A percentile compares a stretch with the other conserved stretches of the same genome.
Evolutionary conservation across 2,113 vertebrate species (phyloP).

Genomic region (Anolis sagrei): DNA sequence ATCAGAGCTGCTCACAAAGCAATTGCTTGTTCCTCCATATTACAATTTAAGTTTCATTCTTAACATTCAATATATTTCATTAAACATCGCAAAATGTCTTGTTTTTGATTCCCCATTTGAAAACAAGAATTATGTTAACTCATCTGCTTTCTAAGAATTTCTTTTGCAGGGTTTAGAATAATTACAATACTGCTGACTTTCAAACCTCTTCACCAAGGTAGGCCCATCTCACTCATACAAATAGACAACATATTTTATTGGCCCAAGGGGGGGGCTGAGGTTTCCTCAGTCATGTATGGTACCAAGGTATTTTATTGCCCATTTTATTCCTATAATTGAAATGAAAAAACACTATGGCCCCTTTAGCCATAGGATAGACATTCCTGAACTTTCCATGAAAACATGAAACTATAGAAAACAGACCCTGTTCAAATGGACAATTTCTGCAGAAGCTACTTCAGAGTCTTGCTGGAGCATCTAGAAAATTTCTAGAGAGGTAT

Average conservation of each 20-base stretch:
- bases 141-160: not conserved
- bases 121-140: not conserved
- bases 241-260: not conserved
- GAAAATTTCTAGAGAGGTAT: too few species aligned
- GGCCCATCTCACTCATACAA: not conserved
- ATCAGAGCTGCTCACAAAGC: slow-evolving; percentile 7
- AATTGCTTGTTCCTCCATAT: not conserved
- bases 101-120: not conserved
- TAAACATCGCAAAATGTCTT: not conserved
- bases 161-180: not conserved
- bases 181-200: slow-evolving; percentile 9
- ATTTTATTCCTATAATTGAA: not conserved
- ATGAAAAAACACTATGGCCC: not conserved
- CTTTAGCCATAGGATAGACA: too few species aligned
- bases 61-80: slow-evolving; percentile 38
- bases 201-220: not conserved
- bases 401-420: too few species aligned
- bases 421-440: too few species aligned
- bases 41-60: slow-evolving; percentile 32
- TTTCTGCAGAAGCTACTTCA: too few species aligned
- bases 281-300: not conserved
- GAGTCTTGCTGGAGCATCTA: too few species aligned
- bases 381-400: too few species aligned
- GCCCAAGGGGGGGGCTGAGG: not conserved
- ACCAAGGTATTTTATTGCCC: not conserved